A percentile compares a stretch with the other conserved stretches of the same genome.
These are phyloP conservation scores for Kryptolebias ocellatus DNA, from an alignment of 2,797 vertebrate genomes.

Conservation along the genomic window DNA sequence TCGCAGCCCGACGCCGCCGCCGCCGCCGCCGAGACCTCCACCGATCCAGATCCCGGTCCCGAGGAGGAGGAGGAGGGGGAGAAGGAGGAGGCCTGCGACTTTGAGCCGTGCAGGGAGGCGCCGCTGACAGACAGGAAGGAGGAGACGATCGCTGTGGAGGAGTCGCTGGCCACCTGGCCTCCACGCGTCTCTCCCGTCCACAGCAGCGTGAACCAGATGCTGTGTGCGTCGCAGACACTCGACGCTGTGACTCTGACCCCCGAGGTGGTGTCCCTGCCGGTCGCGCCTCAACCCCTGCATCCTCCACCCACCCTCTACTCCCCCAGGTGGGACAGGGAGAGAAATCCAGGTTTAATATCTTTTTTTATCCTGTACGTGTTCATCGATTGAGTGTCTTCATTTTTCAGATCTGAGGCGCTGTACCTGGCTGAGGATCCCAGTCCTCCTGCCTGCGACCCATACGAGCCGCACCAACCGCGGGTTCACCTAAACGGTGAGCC, in stretches of 20 bases:
- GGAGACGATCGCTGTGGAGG: constrained; percentile 23
- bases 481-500: constrained; percentile 75
- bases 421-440: constrained; percentile 77
- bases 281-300: constrained; percentile 56
- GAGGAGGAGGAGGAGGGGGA: constrained; percentile 48
- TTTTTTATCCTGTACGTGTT: background rate
- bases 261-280: constrained; percentile 67
- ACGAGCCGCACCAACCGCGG: constrained; percentile 67
- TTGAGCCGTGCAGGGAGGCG: constrained; percentile 30
- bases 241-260: constrained; percentile 83
- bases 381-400: background rate
- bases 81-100: constrained; percentile 43
- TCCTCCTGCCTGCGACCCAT: constrained; percentile 65
- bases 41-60: constrained; percentile 18
- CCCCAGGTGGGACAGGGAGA: constrained; percentile 69
- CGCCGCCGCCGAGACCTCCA: constrained; percentile 53
- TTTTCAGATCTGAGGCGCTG: constrained; percentile 79
- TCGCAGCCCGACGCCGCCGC: constrained; percentile 84
- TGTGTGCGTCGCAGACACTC: constrained; percentile 84
- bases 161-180: constrained; percentile 28
- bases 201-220: constrained; percentile 79
- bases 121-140: constrained; percentile 42
- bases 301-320: constrained; percentile 74
- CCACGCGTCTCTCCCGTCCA: constrained; percentile 36
- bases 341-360: background rate